A percentile compares a stretch with the other conserved stretches of the same genome.
These are phyloP conservation scores for Nomada ferruginata DNA, from an alignment of 2,888 invertebrate genomes.

Conservation along the genomic window DNA sequence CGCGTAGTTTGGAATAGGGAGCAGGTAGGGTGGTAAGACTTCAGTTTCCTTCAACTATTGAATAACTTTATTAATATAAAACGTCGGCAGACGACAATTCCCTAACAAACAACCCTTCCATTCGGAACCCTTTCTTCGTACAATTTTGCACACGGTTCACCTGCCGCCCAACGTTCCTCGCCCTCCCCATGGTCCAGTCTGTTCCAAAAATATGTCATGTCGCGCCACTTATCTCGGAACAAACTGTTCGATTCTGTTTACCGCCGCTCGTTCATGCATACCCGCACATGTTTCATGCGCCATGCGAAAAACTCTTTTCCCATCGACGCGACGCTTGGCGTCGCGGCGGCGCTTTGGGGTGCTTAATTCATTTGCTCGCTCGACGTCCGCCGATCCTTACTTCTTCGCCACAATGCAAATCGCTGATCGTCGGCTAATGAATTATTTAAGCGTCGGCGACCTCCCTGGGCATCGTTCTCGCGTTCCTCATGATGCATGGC, in stretches of 20 bases:
- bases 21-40: too few species aligned
- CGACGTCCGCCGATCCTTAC: constrained; percentile 1
- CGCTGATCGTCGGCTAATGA: constrained; percentile 51
- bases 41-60: too few species aligned
- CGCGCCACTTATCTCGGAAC: constrained; percentile 1
- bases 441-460: constrained; percentile 57
- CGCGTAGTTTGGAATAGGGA: too few species aligned
- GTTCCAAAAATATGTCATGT: constrained; percentile 10
- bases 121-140: not conserved
- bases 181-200: not conserved
- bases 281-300: not conserved
- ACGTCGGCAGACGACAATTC: not conserved
- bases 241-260: constrained; percentile 12
- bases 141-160: not conserved
- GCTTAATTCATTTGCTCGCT: constrained; percentile 45
- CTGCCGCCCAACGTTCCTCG: not conserved
- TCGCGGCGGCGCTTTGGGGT: not conserved
- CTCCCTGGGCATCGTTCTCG: not conserved
- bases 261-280: not conserved
- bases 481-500: constrained; percentile 41
- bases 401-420: constrained; percentile 56
- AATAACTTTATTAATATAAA: not conserved
- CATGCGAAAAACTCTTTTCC: not conserved
- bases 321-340: too few species aligned
- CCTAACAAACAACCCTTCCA: too few species aligned